These are phyloP conservation scores for Mustelus asterias DNA, from an alignment of 2,113 vertebrate species.

Conservation along the genomic window DNA sequence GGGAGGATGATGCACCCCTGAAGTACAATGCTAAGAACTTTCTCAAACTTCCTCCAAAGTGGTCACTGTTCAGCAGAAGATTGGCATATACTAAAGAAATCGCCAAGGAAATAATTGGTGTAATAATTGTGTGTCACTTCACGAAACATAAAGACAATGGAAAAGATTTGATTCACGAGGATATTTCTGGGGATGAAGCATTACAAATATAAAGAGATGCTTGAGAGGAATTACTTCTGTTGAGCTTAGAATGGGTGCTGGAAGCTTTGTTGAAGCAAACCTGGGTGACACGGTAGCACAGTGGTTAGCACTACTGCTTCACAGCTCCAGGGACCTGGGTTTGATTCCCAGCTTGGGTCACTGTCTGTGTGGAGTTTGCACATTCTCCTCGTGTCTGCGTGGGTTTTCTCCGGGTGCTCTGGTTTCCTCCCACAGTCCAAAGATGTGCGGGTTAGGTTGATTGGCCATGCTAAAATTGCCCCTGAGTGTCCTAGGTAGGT, in stretches of 20 bases:
- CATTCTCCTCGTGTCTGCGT: too few relatives aligned
- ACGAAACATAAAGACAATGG: background rate
- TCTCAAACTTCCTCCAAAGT: background rate
- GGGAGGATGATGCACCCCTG: background rate
- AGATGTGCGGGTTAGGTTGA: too few relatives aligned
- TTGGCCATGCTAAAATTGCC: too few relatives aligned
- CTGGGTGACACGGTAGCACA: too few relatives aligned
- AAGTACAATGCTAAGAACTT: background rate
- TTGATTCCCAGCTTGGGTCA: too few relatives aligned
- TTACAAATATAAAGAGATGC: background rate
- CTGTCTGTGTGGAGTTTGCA: too few relatives aligned
- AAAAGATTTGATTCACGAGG: background rate
- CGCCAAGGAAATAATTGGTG: background rate
- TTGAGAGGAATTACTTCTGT: background rate
- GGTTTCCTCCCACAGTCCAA: too few relatives aligned
- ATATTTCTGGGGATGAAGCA: background rate
- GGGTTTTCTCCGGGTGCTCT: too few relatives aligned
- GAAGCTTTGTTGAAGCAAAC: background rate
- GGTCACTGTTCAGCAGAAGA: background rate
- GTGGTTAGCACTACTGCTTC: too few relatives aligned
- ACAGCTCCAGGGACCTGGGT: too few relatives aligned
- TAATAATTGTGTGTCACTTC: background rate
- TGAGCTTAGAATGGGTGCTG: background rate
- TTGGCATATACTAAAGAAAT: background rate
- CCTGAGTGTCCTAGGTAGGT: too few relatives aligned